Base-by-base conservation (phyloP, 2,797 vertebrate genomes). In the Halcyon badia region DNA sequence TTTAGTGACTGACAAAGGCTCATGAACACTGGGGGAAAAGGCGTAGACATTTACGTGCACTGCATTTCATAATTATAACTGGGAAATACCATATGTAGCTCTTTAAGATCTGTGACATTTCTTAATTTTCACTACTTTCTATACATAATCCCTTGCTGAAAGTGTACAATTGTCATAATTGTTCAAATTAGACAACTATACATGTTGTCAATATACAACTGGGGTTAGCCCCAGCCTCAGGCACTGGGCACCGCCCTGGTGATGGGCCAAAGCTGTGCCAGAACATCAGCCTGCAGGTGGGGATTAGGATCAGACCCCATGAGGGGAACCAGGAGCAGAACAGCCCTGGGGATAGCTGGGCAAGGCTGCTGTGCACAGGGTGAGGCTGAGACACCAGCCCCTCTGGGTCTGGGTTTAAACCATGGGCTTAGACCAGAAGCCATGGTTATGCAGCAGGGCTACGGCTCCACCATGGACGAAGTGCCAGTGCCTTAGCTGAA, bases 181-280 rank as follows among this genome's bases (percentile, higher is more conserved):
- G 5, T 58, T n/a, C n/a, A 83, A 70, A 91, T 66, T 18, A 61
- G 42, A 70, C 6, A 73, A 58, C 78, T 19, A 68, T 0, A 44
- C 14, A 44, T 3, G 26, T 30, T 54, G 8, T 17, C 20, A 60
- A 39, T 10, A 26, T 54, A 19, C 9, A 42, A 1, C 30, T 39
- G 16, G n/a, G 15, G 15, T 10, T 21, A 46, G 58, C 8, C 28
- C n/a, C 52, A 42, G n/a, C 12, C 31, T 21, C 0, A 1, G 30
- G n/a, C 41, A 35, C 3, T 16, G 9, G 15, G 9, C 10, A 13
- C 8, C 11, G 41, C 21, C 9, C 33, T n/a, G 66, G 12, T 24
- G 9, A 30, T 1, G 4, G 39, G 42, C 7, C 42, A 66, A 70
- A 49, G 18, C 37, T 66, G 11, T 56, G 20, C 17, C 33, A 39